Evolutionary conservation across 2,888 invertebrate species (phyloP).

Genomic region (Nemotelus nigrinus): DNA sequence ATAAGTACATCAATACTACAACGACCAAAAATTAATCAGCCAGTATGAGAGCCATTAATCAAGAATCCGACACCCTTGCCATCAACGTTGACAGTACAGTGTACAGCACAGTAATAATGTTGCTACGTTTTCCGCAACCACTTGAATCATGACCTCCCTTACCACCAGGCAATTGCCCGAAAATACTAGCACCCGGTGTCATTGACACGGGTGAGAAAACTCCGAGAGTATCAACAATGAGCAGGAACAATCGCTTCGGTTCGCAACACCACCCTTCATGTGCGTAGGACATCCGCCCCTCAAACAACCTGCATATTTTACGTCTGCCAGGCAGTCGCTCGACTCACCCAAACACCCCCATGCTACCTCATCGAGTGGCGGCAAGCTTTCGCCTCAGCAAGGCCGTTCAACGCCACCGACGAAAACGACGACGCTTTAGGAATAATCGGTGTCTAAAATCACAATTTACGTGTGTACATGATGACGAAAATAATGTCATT

Average conservation of each 20-base stretch:
- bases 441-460: constrained; percentile 19
- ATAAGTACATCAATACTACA: constrained; percentile 19
- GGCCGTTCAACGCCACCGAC: constrained; percentile 32
- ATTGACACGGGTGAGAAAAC: constrained; percentile 39
- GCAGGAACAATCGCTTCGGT: neutral
- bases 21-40: constrained; percentile 27
- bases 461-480: constrained; percentile 6
- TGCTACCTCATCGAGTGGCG: neutral
- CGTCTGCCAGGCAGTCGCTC: constrained; percentile 8
- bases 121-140: neutral
- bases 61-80: constrained; percentile 18
- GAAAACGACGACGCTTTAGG: constrained; percentile 13
- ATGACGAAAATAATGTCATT: constrained; percentile 30
- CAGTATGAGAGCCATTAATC: constrained; percentile 22
- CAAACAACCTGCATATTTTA: constrained; percentile 13
- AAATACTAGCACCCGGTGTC: constrained; percentile 34
- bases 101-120: no score
- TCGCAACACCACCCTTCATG: neutral
- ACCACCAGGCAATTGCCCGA: constrained; percentile 9
- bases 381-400: constrained; percentile 35
- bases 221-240: constrained; percentile 36
- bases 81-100: neutral
- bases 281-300: neutral
- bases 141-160: constrained; percentile 17
- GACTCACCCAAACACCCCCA: constrained; percentile 24